Evolutionary conservation across 2,797 vertebrate species (phyloP), one percentile per base, ranked within the genome.

Genomic region (Etheostoma perlongum): DNA sequence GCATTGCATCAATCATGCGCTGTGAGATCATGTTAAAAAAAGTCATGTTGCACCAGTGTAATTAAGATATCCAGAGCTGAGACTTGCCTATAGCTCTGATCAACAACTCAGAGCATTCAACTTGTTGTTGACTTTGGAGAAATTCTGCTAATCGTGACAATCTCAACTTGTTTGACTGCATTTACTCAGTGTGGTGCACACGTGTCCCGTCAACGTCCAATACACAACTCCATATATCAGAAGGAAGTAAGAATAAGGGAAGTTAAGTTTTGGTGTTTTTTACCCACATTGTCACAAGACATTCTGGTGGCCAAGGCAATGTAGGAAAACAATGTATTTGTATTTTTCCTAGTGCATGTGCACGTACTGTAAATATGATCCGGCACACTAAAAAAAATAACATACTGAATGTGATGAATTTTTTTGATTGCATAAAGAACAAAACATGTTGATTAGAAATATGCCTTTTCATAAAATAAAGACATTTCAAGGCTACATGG

Each of bases 111-210:
- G 23, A 67, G 57, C 30, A 1, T 69, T 84, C 58, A n/a, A 33
- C 74, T 63, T 82, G 68, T 75, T 88, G 78, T 90, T 92, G 79
- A 85, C 82, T 83, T 88, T 85, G 79, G 79, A 72, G 55, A 70
- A 80, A 80, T 84, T 54, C 23, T 0, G 9, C 73, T 79, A 63
- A 84, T 89, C 64, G 11, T 1, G 33, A 73, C 71, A 63, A 80
- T 75, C 78, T 87, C 72, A 66, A 53, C 62, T 61, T 2, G 42
- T 74, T 63, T 42, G 55, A 81, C 84, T 66, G 14, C 53, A 64
- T 81, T 40, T 60, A 59, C 70, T 74, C 48, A 60, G 47, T 44
- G 21, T 15, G 21, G 30, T 3, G 54, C 14, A 23, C 85, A 84
- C 68, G 15, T 85, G 83, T 85, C 49, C 70, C 82, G 78, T 82